Conservation (phyloP, 2,113 vertebrate genomes). For the Myiagra hebetior region DNA sequence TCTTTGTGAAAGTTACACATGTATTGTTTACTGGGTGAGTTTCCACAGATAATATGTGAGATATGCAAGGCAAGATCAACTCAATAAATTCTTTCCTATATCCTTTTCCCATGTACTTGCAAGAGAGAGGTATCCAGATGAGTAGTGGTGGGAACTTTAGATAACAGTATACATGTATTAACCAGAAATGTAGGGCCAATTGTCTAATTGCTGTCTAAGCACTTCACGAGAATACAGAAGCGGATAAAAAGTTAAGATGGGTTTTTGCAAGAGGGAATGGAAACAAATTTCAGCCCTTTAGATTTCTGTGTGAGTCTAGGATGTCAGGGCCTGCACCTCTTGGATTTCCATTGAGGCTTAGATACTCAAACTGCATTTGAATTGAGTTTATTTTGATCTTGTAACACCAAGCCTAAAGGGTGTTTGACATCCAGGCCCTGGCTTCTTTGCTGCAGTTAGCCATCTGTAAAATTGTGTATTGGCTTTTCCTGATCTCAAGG, state of each 20-base stretch:
- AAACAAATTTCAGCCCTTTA: background rate
- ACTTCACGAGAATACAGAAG: background rate
- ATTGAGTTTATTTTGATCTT: background rate
- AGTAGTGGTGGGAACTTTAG: background rate
- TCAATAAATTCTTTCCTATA: background rate
- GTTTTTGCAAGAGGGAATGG: background rate
- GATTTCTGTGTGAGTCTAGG: background rate
- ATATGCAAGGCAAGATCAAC: background rate
- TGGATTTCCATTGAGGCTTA: background rate
- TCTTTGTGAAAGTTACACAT: background rate
- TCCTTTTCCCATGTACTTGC: background rate
- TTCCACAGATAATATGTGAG: background rate
- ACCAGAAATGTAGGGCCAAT: background rate
- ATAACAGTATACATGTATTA: background rate
- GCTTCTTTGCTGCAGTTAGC: background rate
- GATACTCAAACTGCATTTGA: background rate
- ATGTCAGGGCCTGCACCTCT: background rate
- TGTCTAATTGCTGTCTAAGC: background rate
- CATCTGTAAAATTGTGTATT: background rate
- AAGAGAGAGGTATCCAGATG: background rate
- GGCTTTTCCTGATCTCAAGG: background rate
- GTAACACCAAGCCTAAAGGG: background rate
- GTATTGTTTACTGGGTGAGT: fast-evolving
- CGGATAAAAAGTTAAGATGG: background rate
- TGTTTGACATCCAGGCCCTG: background rate